Conservation (phyloP, 2,797 vertebrate species). For the Paguma larvata region DNA sequence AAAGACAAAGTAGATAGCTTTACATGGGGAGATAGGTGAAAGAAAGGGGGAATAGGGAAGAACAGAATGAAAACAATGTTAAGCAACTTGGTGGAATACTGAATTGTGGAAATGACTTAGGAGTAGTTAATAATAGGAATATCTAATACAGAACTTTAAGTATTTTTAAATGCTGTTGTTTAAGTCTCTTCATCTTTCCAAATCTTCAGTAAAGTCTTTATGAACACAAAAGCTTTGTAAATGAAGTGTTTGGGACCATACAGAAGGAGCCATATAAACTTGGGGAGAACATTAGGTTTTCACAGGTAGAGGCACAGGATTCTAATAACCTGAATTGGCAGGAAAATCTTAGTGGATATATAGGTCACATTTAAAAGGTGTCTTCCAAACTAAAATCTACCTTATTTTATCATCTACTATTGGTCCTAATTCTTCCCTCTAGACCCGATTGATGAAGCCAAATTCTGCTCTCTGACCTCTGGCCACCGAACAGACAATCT, state of each 20-base stretch:
- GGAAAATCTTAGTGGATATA: neutral
- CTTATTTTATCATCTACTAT: neutral
- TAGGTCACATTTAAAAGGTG: neutral
- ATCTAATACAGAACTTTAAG: neutral
- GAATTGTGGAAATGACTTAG: neutral
- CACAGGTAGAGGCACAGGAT: neutral
- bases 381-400: neutral
- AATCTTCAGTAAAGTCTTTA: neutral
- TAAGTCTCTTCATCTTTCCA: neutral
- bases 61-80: neutral
- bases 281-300: neutral
- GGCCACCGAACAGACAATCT: neutral
- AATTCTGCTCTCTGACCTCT: neutral
- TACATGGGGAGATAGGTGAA: neutral
- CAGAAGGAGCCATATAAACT: neutral
- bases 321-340: neutral
- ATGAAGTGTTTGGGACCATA: neutral
- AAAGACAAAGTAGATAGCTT: neutral
- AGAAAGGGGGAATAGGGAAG: no score
- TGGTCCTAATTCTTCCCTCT: neutral
- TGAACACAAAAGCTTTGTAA: neutral
- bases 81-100: neutral
- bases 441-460: neutral
- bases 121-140: neutral
- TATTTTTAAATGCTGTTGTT: neutral